Evolutionary conservation across 1,140 invertebrate species (phyloP).

Genomic region (Magallana ariakensis): DNA sequence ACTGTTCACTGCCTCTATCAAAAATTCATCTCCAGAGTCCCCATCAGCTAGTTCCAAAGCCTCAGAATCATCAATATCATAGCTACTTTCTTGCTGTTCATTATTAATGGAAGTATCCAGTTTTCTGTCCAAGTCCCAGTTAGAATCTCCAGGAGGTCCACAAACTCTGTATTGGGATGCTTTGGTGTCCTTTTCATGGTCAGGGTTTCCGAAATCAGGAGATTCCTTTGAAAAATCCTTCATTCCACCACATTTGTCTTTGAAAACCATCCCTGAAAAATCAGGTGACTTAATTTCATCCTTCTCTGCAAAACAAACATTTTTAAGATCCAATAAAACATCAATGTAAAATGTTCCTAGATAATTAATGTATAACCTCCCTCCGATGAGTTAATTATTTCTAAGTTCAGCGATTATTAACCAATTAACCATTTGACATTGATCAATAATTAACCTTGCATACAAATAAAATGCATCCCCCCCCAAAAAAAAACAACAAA

Average conservation of each 20-base stretch:
- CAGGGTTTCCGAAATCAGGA: background rate
- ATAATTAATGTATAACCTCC: too few relatives aligned
- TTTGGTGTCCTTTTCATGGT: background rate
- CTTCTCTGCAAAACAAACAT: background rate
- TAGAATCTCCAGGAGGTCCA: background rate
- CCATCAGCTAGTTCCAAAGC: background rate
- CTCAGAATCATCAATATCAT: background rate
- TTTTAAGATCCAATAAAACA: too few relatives aligned
- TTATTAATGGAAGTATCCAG: background rate
- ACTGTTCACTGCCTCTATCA: background rate
- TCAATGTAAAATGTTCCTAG: too few relatives aligned
- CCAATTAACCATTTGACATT: too few relatives aligned
- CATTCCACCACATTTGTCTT: background rate
- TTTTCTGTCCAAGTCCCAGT: background rate
- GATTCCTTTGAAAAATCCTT: background rate
- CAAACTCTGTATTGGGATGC: background rate
- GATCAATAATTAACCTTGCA: too few relatives aligned
- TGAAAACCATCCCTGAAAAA: background rate
- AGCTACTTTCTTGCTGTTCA: background rate
- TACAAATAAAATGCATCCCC: too few relatives aligned
- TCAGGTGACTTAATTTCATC: background rate
- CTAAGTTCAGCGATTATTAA: too few relatives aligned
- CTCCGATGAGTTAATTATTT: too few relatives aligned
- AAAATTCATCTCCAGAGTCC: background rate
- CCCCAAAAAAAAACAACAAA: too few relatives aligned